Percentiles rank a stretch among this genome's conserved stretches.
Conservation (phyloP, 2,113 vertebrate genomes). For the Todiramphus chloris region DNA sequence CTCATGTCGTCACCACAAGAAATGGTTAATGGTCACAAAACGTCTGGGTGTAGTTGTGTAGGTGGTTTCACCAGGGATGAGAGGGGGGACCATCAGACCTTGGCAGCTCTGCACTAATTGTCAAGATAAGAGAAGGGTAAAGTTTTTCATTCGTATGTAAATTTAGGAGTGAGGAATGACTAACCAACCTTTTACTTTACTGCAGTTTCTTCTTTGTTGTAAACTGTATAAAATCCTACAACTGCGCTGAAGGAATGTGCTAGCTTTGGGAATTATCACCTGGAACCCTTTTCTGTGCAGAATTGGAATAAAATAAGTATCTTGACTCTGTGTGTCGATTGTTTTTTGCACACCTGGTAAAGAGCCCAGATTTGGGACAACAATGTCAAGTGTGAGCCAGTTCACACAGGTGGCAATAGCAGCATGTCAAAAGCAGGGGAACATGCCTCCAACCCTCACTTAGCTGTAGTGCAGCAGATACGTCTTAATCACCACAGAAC, state of each 20-base stretch:
- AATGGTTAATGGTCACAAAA: neutral
- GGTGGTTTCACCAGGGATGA: neutral
- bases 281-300: neutral
- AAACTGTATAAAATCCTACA: no score
- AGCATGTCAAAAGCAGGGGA: neutral
- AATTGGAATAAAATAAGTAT: neutral
- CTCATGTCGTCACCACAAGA: neutral
- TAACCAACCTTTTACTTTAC: neutral
- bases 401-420: neutral
- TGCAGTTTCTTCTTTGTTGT: neutral
- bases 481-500: neutral
- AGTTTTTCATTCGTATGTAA: neutral
- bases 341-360: neutral
- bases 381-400: neutral
- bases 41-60: neutral
- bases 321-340: neutral
- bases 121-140: neutral
- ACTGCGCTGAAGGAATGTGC: no score
- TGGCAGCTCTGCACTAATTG: neutral
- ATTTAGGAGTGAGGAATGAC: neutral
- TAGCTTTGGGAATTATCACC: no score
- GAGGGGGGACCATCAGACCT: neutral
- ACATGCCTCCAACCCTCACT: accelerated
- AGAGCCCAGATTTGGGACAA: neutral
- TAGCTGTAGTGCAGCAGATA: neutral